Evolutionary conservation across 2,797 vertebrate species (phyloP), one percentile per base, ranked within the genome.

Genomic region (Artibeus lituratus): DNA sequence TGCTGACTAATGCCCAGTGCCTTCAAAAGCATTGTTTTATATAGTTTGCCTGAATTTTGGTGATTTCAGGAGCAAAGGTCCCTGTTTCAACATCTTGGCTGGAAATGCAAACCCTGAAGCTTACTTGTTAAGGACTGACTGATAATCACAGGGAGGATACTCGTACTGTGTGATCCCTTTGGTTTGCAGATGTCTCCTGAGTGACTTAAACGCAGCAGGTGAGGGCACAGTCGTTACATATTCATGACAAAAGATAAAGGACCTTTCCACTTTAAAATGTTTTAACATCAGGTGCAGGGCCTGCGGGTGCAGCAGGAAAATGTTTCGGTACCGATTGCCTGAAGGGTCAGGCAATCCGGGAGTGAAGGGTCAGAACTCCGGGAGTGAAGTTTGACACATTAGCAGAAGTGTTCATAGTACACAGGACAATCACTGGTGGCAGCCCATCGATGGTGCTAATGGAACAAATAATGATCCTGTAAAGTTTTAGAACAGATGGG

Each of bases 391-490:
- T 94, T 97, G 83, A 93, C 21, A 49, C 37, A 7, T n/a, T 92
- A 18, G 11, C 10, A 39, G 70, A 11, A 22, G 0, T n/a, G 73
- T 85, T 96, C 88, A 78, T 10, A 87, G 62, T 87, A 65, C 72
- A 53, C 44, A 44, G 82, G 77, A 10, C 29, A 67, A 39, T 94
- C 95, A 87, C 73, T 76, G 69, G 85, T 32, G 96, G 91, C 94
- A 97, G 51, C 32, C 91, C 21, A 22, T 95, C 67, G 84, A 70
- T 16, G 84, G 55, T 90, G 92, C 22, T 62, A 96, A 96, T 81
- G 55, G 96, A 97, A 97, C 93, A 95, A 97, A 96, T 80, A 93
- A 96, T 87, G 47, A 49, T 65, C 91, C 44, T 92, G 2, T 2
- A 3, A 94, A 87, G 65, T 84, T 97, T 95, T 73, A 1, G 37